Evolutionary conservation across 1,140 invertebrate species (phyloP), one percentile per base, ranked within the genome.

Genomic region (Zaprionus kolodkinae): DNA sequence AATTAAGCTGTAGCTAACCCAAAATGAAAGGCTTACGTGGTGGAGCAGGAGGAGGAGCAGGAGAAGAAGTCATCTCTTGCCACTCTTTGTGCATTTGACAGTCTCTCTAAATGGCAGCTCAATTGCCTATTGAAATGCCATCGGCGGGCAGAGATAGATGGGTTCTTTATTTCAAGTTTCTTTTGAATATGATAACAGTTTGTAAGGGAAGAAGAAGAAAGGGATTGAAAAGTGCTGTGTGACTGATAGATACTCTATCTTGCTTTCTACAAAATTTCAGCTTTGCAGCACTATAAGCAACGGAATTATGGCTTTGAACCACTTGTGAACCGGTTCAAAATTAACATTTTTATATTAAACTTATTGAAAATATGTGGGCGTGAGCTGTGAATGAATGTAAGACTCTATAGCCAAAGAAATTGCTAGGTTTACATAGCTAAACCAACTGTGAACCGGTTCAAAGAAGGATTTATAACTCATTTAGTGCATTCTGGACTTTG

Each of bases 111-210:
- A 60, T 78, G 67, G 48, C 55, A 70, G 70, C 71, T 77, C 75
- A 68, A 75, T 70, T 60, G 62, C 59, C 71, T 62, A 81, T 89
- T 89, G 85, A 76, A 72, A 66, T 84, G 84, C 68, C 84, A 89
- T 50, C 62, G 21, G 50, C 74, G 73, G 74, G 48, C 74, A 55
- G 35, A 59, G 9, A 10, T 7, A 40, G 50, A 66, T 62, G 36
- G 36, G n/a, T 64, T 61, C 69, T 48, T 65, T 35, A 30, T 52
- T 54, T 62, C 56, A 11, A 36, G 54, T 38, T 36, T 0, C 45
- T 61, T 50, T 50, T 54, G 48, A 30, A 45, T 61, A 55, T 5
- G 12, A 35, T 33, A 65, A 65, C 25, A 54, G 43, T 11, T 52
- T 54, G 35, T 5, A 30, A 30, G 48, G 38, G 17, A 55, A 2